Percentiles rank a stretch among this genome's conserved stretches.
Evolutionary conservation across 2,113 vertebrate genomes (phyloP).

Genomic region (Acanthochromis polyacanthus): DNA sequence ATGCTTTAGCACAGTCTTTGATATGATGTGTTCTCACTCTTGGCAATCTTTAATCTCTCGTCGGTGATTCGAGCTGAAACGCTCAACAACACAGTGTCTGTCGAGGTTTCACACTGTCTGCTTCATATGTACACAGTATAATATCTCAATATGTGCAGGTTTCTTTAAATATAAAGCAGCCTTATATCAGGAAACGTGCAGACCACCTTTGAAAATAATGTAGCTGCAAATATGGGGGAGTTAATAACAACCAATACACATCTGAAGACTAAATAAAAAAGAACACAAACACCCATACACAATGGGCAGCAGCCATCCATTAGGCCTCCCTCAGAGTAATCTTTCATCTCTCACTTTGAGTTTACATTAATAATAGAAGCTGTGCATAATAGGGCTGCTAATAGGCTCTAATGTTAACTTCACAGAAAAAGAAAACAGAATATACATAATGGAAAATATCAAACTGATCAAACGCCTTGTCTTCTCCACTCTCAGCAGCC

Average conservation of each 20-base stretch:
- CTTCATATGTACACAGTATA: background rate
- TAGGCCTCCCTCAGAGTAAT: conserved; percentile 5
- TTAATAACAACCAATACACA: background rate
- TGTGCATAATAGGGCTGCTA: conserved; percentile 29
- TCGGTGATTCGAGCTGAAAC: conserved; percentile 3
- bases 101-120: background rate
- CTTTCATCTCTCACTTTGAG: conserved; percentile 25
- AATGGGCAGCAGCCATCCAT: conserved; percentile 12
- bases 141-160: background rate
- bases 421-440: conserved; percentile 29
- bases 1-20: conserved; percentile 11
- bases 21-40: conserved; percentile 1
- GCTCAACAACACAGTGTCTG: background rate
- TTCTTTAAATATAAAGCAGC: background rate
- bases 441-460: conserved; percentile 21
- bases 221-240: conserved; percentile 1
- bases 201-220: background rate
- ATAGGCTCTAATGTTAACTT: conserved; percentile 32
- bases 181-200: background rate
- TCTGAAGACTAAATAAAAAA: background rate
- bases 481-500: conserved; percentile 10
- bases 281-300: conserved; percentile 3
- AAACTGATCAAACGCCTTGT: conserved; percentile 28
- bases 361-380: conserved; percentile 23
- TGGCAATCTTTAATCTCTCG: conserved; percentile 1